A percentile compares a stretch with the other conserved stretches of the same genome.
Evolutionary conservation across 2,888 invertebrate genomes (phyloP).

Genomic region (Ephialtes manifestator): DNA sequence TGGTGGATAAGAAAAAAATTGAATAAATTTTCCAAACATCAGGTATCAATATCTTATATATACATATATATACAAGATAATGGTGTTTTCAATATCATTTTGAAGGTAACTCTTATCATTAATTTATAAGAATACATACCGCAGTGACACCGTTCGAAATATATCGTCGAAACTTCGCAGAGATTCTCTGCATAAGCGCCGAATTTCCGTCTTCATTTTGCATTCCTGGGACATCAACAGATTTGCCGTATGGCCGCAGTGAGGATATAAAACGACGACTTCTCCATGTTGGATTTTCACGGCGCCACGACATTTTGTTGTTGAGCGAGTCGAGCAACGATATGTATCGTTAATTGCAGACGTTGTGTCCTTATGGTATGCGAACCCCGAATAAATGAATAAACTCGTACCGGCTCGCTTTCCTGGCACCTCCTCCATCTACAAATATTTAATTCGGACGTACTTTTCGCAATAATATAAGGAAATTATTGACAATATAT

Average conservation of each 20-base stretch:
- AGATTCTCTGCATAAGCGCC: constrained; percentile 15
- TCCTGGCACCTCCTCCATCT: constrained; percentile 21
- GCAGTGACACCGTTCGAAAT: too few species aligned
- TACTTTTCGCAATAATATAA: too few species aligned
- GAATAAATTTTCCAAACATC: too few species aligned
- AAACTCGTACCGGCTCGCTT: too few species aligned
- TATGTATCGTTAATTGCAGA: not conserved
- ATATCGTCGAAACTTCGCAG: too few species aligned
- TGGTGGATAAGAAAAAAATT: too few species aligned
- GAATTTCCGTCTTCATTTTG: constrained; percentile 5
- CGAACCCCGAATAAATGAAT: constrained; percentile 9
- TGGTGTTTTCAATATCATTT: too few species aligned
- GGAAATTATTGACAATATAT: too few species aligned
- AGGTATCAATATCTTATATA: too few species aligned
- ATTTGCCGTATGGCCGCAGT: constrained; percentile 11
- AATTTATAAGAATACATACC: too few species aligned
- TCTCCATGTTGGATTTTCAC: constrained; percentile 26
- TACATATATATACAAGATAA: too few species aligned
- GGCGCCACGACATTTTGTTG: constrained; percentile 13
- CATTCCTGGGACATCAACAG: constrained; percentile 2
- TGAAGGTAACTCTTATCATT: too few species aligned
- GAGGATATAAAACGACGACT: constrained; percentile 37
- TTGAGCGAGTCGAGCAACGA: constrained; percentile 33
- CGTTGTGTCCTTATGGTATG: constrained; percentile 26
- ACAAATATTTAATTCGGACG: not conserved